phyloP scores from a whole-genome alignment of 2,888 invertebrate genomes.

The Tiliacea aurago region DNA sequence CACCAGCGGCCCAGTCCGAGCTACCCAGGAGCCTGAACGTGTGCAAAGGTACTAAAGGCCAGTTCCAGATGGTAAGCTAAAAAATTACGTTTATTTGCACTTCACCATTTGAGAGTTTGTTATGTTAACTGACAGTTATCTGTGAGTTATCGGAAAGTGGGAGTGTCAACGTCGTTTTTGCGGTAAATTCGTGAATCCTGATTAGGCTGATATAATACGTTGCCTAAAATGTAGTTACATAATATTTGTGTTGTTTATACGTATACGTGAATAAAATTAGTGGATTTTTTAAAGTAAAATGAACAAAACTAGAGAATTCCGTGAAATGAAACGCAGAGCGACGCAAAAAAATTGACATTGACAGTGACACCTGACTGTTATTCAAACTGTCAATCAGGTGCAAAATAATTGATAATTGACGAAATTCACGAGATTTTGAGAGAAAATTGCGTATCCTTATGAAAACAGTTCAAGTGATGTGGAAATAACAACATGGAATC shows the following conservation, averaged over 20 bases:
- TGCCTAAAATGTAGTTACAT: not conserved
- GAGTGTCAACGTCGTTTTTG: not conserved
- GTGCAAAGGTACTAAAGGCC: not conserved
- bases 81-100: not conserved
- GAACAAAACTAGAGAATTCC: not conserved
- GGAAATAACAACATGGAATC: conserved; percentile 17
- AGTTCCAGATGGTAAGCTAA: not conserved
- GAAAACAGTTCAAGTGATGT: not conserved
- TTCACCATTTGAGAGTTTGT: not conserved
- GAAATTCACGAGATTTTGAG: not conserved
- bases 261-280: no score
- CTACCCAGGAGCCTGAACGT: not conserved
- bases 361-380: conserved; percentile 24
- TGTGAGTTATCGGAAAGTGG: not conserved
- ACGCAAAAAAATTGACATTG: conserved; percentile 11
- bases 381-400: not conserved
- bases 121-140: conserved; percentile 10
- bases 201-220: not conserved
- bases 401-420: conserved; percentile 3
- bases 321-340: conserved; percentile 13
- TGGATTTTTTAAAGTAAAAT: not conserved
- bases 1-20: not conserved
- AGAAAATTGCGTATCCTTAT: not conserved
- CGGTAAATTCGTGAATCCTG: not conserved
- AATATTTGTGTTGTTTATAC: not conserved